Evolutionary conservation across 1,140 invertebrate species (phyloP).

Genomic region (Ceratina australensis): DNA sequence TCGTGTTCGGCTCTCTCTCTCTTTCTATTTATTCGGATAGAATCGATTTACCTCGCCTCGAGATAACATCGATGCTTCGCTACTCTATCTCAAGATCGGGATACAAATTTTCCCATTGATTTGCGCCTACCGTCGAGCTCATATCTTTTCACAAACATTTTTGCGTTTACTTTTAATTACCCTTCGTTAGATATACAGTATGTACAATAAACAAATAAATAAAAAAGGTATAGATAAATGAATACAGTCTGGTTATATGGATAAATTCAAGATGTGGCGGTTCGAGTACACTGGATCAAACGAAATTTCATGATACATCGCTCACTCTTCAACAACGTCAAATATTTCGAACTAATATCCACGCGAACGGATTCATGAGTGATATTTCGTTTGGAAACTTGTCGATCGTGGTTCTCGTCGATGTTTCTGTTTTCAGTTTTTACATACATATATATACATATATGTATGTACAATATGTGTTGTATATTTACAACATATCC

Average conservation of each 20-base stretch:
- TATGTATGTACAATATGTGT: not conserved
- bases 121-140: not conserved
- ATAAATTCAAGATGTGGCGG: not conserved
- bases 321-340: not conserved
- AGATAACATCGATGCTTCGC: conserved; percentile 22
- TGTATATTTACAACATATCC: not conserved
- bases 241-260: not conserved
- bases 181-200: too few relatives aligned
- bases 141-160: too few relatives aligned
- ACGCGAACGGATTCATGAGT: not conserved
- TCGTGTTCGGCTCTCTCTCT: not conserved
- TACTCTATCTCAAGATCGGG: not conserved
- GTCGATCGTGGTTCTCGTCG: not conserved
- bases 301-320: not conserved
- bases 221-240: too few relatives aligned
- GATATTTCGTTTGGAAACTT: not conserved
- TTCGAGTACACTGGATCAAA: not conserved
- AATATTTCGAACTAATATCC: not conserved
- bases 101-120: conserved; percentile 25
- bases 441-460: not conserved
- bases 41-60: conserved; percentile 45
- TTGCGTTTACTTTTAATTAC: not conserved
- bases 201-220: too few relatives aligned
- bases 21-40: conserved; percentile 43
- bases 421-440: not conserved